Evolutionary conservation across 2,888 invertebrate genomes (phyloP), one percentile per base, ranked within the genome.

Genomic region (Synanthedon tipuliformis): DNA sequence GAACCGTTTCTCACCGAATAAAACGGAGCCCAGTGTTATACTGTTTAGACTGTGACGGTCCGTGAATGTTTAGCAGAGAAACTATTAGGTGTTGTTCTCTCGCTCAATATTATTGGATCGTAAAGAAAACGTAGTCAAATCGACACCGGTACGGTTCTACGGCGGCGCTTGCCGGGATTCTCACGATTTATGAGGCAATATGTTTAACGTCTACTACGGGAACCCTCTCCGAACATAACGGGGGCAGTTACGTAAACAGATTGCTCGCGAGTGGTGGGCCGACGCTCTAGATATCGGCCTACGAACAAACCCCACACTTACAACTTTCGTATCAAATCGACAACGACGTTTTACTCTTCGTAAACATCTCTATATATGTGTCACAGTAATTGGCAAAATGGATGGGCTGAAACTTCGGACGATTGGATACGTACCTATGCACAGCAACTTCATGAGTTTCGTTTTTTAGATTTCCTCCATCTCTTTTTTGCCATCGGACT

Each of bases 101-200:
- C 76, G 71, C 71, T 78, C 75, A 78, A 75, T 76, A 75, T 73
- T 69, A 73, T 71, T 71, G 74, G 79, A 83, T 81, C 76, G 80
- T 76, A 77, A 80, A 78, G 82, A 80, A 81, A 83, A 78, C 82
- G 78, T 79, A 82, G 83, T 82, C 80, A 84, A 83, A 85, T 86
- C 84, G 83, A 81, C 83, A 81, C 78, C 75, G 77, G 74, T 71
- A 73, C 75, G 74, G 71, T 70, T 73, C 78, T 78, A 76, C 72
- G 73, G 12, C 18, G 53, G 72, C 75, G 74, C 72, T 78, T 71
- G 83, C 76, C 73, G 81, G 86, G 86, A 86, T 87, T 82, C 83
- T 70, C 77, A 77, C 76, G 84, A 87, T 87, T 87, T 87, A 87
- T 87, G 85, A 79, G 83, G 86, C 83, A 87, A 87, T 87, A 87